phyloP scores from a whole-genome alignment of 2,113 vertebrate species.

The Chitala chitala region DNA sequence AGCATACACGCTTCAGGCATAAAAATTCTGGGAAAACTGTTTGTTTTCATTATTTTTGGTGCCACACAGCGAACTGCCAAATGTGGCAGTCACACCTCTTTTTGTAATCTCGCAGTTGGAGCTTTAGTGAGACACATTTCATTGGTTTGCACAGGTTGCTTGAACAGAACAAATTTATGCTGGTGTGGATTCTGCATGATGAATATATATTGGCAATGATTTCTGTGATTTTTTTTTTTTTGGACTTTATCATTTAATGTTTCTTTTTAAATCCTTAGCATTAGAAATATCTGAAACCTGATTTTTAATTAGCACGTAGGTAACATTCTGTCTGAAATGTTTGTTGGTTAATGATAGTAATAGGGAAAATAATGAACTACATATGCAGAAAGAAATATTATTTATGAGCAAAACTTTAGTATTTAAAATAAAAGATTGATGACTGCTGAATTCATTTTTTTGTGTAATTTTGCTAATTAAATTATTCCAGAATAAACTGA shows the following conservation, averaged over 20 bases:
- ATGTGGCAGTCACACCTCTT: slow-evolving; percentile 14
- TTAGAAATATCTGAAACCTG: background rate
- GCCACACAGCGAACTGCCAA: background rate
- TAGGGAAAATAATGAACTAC: background rate
- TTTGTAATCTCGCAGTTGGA: background rate
- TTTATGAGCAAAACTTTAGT: background rate
- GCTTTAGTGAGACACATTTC: background rate
- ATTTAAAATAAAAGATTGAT: background rate
- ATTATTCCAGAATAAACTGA: slow-evolving; percentile 6
- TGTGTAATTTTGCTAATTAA: slow-evolving; percentile 1
- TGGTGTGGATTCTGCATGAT: background rate
- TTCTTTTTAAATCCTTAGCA: background rate
- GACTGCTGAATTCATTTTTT: background rate
- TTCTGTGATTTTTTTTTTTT: background rate
- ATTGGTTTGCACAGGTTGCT: too few species aligned
- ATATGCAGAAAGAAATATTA: background rate
- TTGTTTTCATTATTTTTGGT: slow-evolving; percentile 11
- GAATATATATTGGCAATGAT: background rate
- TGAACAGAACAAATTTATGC: too few species aligned
- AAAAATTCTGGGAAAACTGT: slow-evolving; percentile 15
- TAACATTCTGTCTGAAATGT: background rate
- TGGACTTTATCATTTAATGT: background rate
- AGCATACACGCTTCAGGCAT: slow-evolving; percentile 18
- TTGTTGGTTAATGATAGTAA: background rate
- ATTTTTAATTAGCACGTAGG: background rate